Evolutionary conservation across 1,140 invertebrate genomes (phyloP).

Genomic region (Hormaphis cornu): DNA sequence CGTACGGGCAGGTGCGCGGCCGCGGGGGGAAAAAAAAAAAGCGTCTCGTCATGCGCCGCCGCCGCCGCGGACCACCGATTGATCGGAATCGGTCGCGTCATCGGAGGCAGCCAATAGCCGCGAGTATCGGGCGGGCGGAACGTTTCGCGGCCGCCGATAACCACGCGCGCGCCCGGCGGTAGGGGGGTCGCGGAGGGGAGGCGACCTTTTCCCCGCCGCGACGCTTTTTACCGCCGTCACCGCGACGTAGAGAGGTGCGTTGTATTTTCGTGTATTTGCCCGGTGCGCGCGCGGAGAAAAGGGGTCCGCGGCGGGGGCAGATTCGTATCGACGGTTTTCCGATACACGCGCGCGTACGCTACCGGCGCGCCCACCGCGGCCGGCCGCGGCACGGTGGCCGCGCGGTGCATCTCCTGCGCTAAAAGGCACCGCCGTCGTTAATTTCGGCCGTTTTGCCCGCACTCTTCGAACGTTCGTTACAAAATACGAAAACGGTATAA

Average conservation of each 20-base stretch:
- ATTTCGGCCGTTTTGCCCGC: no score
- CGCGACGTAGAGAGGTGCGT: no score
- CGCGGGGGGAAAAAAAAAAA: background rate
- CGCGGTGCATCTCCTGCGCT: no score
- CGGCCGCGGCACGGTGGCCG: no score
- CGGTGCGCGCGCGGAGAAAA: background rate
- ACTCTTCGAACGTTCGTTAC: no score
- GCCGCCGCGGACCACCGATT: constrained; percentile 1
- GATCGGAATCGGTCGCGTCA: constrained; percentile 25
- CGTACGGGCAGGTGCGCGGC: background rate
- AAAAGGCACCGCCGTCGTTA: no score
- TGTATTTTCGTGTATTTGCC: constrained; percentile 20
- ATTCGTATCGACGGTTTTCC: constrained; percentile 28
- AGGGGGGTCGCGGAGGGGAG: background rate
- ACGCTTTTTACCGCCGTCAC: background rate
- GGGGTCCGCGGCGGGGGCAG: background rate
- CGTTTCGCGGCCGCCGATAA: background rate
- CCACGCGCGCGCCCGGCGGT: background rate
- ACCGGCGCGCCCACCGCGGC: background rate
- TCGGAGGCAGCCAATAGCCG: constrained; percentile 18
- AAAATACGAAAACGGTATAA: no score
- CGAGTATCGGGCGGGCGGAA: constrained; percentile 12
- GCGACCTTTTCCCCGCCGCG: background rate
- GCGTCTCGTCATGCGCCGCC: constrained; percentile 16
- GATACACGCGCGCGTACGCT: background rate